These are phyloP conservation scores for Parnassius glacialis DNA, from an alignment of 2,888 invertebrate species.

Conservation along the genomic window DNA sequence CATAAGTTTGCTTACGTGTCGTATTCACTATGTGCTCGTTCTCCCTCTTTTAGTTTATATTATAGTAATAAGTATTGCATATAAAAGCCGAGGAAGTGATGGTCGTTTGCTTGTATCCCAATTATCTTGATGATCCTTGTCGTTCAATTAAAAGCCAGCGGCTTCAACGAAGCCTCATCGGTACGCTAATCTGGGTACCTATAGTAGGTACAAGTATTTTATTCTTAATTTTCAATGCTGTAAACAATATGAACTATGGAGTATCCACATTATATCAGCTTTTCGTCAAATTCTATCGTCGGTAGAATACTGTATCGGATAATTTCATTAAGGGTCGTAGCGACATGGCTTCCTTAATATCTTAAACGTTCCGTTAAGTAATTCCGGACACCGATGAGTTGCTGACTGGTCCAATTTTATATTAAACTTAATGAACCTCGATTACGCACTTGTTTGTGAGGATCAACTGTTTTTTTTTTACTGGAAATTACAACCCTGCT, in stretches of 20 bases:
- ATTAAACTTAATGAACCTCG: slow-evolving; percentile 38
- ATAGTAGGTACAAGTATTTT: slow-evolving; percentile 12
- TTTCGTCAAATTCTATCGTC: slow-evolving; percentile 27
- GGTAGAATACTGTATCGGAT: slow-evolving; percentile 45
- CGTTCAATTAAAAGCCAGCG: slow-evolving; percentile 21
- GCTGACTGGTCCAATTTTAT: slow-evolving; percentile 48
- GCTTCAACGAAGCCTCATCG: slow-evolving; percentile 22
- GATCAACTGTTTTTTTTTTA: too few species aligned
- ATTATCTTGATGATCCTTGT: slow-evolving; percentile 9
- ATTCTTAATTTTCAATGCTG: slow-evolving; percentile 9
- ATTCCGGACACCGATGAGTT: slow-evolving; percentile 50
- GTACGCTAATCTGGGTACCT: slow-evolving; percentile 3
- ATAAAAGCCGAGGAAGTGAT: slow-evolving; percentile 3
- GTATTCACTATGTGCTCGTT: too few species aligned
- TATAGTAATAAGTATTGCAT: too few species aligned
- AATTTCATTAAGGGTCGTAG: slow-evolving; percentile 67
- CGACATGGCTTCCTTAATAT: slow-evolving; percentile 71
- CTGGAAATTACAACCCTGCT: too few species aligned
- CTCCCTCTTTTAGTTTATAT: slow-evolving; percentile 3
- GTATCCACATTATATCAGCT: slow-evolving; percentile 20
- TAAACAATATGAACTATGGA: slow-evolving; percentile 4
- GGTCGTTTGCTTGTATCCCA: slow-evolving; percentile 5
- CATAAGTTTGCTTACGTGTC: too few species aligned
- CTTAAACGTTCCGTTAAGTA: slow-evolving; percentile 56
- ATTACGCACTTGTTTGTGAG: too few species aligned